A percentile compares a stretch with the other conserved stretches of the same genome.
phyloP scores from a whole-genome alignment of 2,888 invertebrate species.

The Callimorpha dominula region DNA sequence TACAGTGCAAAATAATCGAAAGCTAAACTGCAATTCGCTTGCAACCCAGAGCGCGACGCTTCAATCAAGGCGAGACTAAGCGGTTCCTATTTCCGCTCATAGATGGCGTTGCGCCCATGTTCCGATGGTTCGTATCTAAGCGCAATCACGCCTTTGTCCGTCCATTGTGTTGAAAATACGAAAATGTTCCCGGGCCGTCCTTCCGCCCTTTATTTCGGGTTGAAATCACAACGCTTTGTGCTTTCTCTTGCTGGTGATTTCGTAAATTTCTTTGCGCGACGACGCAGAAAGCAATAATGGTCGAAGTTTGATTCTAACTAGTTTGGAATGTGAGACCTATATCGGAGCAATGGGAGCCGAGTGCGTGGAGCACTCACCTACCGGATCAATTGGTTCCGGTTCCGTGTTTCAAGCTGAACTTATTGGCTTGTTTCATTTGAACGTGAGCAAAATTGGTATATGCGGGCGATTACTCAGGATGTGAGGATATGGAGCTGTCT shows the following conservation, averaged over 20 bases:
- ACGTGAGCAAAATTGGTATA: neutral
- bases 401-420: constrained; percentile 21
- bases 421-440: constrained; percentile 17
- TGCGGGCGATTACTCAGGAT: no score
- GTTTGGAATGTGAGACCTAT: constrained; percentile 54
- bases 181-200: constrained; percentile 57
- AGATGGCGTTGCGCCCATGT: constrained; percentile 75
- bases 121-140: constrained; percentile 60
- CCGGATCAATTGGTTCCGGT: constrained; percentile 40
- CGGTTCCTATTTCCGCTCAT: constrained; percentile 79
- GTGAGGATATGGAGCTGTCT: neutral
- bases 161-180: constrained; percentile 64
- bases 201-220: constrained; percentile 75
- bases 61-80: constrained; percentile 72
- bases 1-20: constrained; percentile 46
- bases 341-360: constrained; percentile 40
- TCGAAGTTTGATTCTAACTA: constrained; percentile 60
- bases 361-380: constrained; percentile 42
- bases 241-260: constrained; percentile 57
- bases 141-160: constrained; percentile 73
- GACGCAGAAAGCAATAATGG: constrained; percentile 77
- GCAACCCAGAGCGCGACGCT: constrained; percentile 44
- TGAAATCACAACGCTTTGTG: constrained; percentile 64
- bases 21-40: constrained; percentile 46
- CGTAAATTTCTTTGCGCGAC: constrained; percentile 74